Evolutionary conservation across 1,140 invertebrate species (phyloP).

Genomic region (Aphis gossypii): DNA sequence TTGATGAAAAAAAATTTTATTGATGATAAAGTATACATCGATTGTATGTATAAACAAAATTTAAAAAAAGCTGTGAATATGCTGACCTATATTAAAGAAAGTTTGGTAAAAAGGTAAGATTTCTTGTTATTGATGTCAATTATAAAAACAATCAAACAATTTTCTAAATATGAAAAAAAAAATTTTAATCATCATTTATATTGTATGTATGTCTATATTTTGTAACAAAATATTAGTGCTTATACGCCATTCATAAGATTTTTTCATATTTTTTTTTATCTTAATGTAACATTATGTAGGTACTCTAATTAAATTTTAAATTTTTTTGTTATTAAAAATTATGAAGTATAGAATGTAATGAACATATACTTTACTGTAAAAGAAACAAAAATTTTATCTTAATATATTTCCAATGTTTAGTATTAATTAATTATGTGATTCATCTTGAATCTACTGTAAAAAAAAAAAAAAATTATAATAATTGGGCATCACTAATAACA

Average conservation of each 20-base stretch:
- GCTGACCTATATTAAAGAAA: constrained; percentile 15
- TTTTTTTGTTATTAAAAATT: too few relatives aligned
- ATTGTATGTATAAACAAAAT: not conserved
- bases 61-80: constrained; percentile 30
- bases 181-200: not conserved
- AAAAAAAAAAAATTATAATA: too few relatives aligned
- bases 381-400: too few relatives aligned
- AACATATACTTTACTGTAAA: too few relatives aligned
- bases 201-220: not conserved
- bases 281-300: too few relatives aligned
- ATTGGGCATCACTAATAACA: too few relatives aligned
- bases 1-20: constrained; percentile 19
- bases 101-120: constrained; percentile 39
- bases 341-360: too few relatives aligned
- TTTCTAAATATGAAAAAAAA: not conserved
- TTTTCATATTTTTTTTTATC: not conserved
- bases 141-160: not conserved
- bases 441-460: too few relatives aligned
- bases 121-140: not conserved
- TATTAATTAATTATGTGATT: too few relatives aligned
- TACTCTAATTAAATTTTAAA: too few relatives aligned
- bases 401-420: too few relatives aligned
- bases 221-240: not conserved
- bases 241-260: not conserved
- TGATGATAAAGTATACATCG: not conserved